Base-by-base conservation (phyloP, 2,113 vertebrate genomes). In the Balaeniceps rex region DNA sequence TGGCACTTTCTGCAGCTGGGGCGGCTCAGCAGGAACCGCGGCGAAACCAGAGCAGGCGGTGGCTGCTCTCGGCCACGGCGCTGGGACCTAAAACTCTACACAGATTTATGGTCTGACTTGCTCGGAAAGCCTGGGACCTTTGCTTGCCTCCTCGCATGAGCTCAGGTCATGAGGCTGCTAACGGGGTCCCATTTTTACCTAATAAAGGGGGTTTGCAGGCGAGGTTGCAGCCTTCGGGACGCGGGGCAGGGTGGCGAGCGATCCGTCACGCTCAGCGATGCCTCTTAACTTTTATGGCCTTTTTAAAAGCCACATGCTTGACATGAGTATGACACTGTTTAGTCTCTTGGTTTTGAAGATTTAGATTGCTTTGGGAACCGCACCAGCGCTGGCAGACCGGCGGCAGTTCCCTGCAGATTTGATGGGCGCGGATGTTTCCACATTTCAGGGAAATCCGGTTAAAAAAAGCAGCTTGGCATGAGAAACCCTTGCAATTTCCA, bases 161-260 rank as follows among this genome's bases (percentile, higher is more conserved):
- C 65, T 80, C 76, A n/a, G 52, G 47, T 66, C 75, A 10, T 0
- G 0, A 33, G 71, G 55, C 47, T 38, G 85, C 40, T 24, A 3
- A 6, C 1, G 0, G 26, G 33, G 10, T 42, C 24, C 33, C 3
- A 0, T 1, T 38, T 57, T 55, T 29, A 13, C 38, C 83, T 31
- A 24, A 57, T 10, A 51, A 88, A 2, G 0, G 3, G 36, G 44
- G 6, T 33, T 75, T 51, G 11, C 19, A 7, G 80, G 47, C 19
- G 4, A 51, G 68, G 23, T 19, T 10, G 0, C 28, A 8, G 19
- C 5, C 2, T 4, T 22, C 4, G 10, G 34, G n/a, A 2, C 1
- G 1, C 0, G 0, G 75, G 29, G 54, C 77, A 31, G 70, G 34
- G 24, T 4, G 28, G 28, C 0, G 6, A 36, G 34, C 2, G 2